Percentiles rank a stretch among this genome's conserved stretches.
phyloP scores from a whole-genome alignment of 2,888 invertebrate genomes.

The Diabrotica balteata region DNA sequence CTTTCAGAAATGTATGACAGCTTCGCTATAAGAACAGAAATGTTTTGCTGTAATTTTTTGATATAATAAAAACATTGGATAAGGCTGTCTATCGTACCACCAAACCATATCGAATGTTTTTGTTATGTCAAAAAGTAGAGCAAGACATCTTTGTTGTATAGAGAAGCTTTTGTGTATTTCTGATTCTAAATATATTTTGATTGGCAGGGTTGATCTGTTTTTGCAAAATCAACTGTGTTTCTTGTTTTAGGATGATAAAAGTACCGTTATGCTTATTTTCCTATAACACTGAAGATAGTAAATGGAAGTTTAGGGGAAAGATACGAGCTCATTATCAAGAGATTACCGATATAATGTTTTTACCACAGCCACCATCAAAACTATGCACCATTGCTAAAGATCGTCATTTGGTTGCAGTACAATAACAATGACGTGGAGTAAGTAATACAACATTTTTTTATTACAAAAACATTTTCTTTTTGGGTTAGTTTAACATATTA shows the following conservation, averaged over 20 bases:
- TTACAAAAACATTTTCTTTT: background rate
- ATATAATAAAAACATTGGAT: too few species aligned
- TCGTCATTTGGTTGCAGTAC: constrained; percentile 54
- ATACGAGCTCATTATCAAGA: constrained; percentile 68
- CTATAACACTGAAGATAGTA: constrained; percentile 54
- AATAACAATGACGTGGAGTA: constrained; percentile 38
- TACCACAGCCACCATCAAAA: constrained; percentile 56
- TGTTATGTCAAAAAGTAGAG: too few species aligned
- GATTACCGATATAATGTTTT: constrained; percentile 66
- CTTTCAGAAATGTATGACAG: background rate
- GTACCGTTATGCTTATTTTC: constrained; percentile 64
- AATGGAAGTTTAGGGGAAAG: constrained; percentile 68
- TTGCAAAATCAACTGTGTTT: too few species aligned
- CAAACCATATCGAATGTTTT: too few species aligned
- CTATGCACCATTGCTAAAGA: constrained; percentile 69
- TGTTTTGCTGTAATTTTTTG: too few species aligned
- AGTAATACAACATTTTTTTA: background rate
- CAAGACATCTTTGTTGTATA: too few species aligned
- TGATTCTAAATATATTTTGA: too few species aligned
- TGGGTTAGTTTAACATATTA: too few species aligned
- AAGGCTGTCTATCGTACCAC: too few species aligned
- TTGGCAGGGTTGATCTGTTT: too few species aligned
- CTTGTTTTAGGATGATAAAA: constrained; percentile 61
- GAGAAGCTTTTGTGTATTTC: too few species aligned
- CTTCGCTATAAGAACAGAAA: too few species aligned